A percentile compares a stretch with the other conserved stretches of the same genome.
Conservation (phyloP, 1,140 invertebrate genomes). For the Aphidius gifuensis region DNA sequence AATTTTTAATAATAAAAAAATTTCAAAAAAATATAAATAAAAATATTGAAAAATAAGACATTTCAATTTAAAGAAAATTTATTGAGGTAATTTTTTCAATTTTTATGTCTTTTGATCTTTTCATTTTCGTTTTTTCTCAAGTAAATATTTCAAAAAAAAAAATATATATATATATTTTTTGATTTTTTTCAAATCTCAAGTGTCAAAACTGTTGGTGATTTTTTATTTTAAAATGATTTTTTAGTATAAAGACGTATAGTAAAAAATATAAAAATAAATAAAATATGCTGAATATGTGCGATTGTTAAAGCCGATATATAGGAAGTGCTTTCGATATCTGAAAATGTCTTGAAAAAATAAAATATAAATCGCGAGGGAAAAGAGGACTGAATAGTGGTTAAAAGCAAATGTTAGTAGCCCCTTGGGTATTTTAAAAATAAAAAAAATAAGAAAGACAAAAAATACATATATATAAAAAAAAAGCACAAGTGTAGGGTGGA, state of each 20-base stretch:
- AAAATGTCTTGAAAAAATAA: neutral
- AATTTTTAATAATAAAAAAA: too few relatives aligned
- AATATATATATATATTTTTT: too few relatives aligned
- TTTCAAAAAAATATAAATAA: too few relatives aligned
- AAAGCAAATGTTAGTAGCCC: conserved; percentile 14
- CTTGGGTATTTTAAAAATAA: conserved; percentile 13
- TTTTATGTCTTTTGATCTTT: too few relatives aligned
- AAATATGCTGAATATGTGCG: neutral
- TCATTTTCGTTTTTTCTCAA: too few relatives aligned
- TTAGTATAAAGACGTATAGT: neutral
- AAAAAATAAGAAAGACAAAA: conserved; percentile 14
- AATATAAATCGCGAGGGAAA: neutral
- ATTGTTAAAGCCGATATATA: conserved; percentile 4
- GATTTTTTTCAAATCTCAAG: too few relatives aligned
- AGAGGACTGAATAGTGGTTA: conserved; percentile 12
- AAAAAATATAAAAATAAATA: neutral
- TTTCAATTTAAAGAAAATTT: too few relatives aligned
- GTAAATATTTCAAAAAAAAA: too few relatives aligned
- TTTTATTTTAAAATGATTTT: neutral
- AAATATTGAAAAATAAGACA: too few relatives aligned
- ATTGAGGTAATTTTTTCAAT: too few relatives aligned
- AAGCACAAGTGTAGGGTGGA: conserved; percentile 4
- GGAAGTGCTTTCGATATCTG: neutral
- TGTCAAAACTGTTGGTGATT: too few relatives aligned
- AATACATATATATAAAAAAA: conserved; percentile 5